These are phyloP conservation scores for Crotalus viridis DNA, from an alignment of 2,113 vertebrate genomes.

Conservation along the genomic window DNA sequence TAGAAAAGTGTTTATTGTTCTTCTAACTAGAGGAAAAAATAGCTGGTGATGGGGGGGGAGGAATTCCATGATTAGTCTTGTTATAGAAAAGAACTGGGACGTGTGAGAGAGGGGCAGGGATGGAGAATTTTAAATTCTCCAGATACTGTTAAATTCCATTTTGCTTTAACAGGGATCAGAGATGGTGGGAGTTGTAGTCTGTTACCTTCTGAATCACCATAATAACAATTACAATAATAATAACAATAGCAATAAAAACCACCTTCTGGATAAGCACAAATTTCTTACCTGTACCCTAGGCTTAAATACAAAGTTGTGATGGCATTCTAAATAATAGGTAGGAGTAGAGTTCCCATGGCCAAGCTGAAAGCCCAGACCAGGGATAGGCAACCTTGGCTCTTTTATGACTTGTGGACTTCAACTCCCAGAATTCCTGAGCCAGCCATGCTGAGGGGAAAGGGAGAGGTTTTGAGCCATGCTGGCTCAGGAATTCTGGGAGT, in stretches of 20 bases:
- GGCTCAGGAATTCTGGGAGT: too few species aligned
- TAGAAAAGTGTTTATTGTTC: neutral
- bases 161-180: neutral
- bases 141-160: neutral
- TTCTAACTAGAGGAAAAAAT: neutral
- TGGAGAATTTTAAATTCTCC: neutral
- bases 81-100: neutral
- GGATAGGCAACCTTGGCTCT: too few species aligned
- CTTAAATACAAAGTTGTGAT: neutral
- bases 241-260: too few species aligned
- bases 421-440: too few species aligned
- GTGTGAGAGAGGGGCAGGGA: too few species aligned
- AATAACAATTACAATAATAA: neutral
- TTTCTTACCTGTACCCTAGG: neutral
- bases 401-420: too few species aligned
- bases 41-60: neutral
- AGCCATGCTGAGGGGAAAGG: too few species aligned
- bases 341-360: neutral
- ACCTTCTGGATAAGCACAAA: neutral
- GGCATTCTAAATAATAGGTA: neutral
- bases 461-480: too few species aligned
- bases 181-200: neutral
- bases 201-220: neutral
- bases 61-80: neutral
- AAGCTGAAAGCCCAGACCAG: neutral